Percentiles rank a stretch among this genome's conserved stretches.
Evolutionary conservation across 2,113 vertebrate genomes (phyloP).

Genomic region (Chaenocephalus aceratus): DNA sequence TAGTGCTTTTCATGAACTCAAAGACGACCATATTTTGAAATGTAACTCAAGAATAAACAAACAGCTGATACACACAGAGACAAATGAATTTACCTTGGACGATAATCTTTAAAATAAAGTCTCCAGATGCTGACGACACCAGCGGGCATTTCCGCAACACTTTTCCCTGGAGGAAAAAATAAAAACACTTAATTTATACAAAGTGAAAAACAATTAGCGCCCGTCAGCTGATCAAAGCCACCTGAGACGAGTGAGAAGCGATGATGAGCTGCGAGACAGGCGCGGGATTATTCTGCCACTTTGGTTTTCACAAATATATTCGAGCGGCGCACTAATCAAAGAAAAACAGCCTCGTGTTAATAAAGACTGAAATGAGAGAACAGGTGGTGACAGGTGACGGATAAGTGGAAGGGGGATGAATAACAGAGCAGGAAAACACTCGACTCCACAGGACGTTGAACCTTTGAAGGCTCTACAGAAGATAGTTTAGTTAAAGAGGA

Average conservation of each 20-base stretch:
- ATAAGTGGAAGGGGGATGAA: background rate
- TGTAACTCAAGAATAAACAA: background rate
- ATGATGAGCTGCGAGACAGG: conserved; percentile 44
- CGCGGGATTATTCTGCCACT: conserved; percentile 46
- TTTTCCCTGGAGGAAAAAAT: conserved; percentile 66
- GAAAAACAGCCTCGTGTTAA: background rate
- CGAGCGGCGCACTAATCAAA: conserved; percentile 18
- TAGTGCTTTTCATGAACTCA: no score
- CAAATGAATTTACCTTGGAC: conserved; percentile 73
- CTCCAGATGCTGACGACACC: conserved; percentile 48
- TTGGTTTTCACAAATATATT: conserved; percentile 35
- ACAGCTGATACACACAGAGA: background rate
- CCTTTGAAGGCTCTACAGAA: background rate
- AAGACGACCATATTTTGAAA: no score
- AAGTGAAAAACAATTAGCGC: conserved; percentile 6
- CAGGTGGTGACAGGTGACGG: conserved; percentile 28
- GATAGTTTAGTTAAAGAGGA: background rate
- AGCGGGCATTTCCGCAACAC: conserved; percentile 78
- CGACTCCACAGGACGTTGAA: background rate
- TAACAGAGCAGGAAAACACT: no score
- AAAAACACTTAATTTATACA: background rate
- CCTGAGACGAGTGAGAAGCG: conserved; percentile 9
- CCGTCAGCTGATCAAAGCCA: conserved; percentile 48
- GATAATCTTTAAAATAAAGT: conserved; percentile 74
- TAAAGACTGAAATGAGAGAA: background rate